Base-by-base conservation (phyloP, 2,797 vertebrate species). In the Sebastes melanostomus region DNA sequence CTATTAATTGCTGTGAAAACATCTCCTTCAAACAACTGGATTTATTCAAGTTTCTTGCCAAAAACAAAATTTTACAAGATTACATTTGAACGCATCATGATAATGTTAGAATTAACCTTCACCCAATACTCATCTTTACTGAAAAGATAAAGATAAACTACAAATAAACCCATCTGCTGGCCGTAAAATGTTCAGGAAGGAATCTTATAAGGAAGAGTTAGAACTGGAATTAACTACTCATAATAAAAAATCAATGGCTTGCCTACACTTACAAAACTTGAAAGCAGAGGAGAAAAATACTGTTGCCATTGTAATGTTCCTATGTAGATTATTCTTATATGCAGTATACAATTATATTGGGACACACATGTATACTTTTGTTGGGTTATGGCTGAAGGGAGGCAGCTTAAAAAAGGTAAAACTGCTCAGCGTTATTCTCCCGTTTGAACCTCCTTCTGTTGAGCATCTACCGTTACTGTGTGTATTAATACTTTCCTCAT, bases 401-500 rank as follows among this genome's bases (percentile, higher is more conserved):
- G 50, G 56, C 62, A 59, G 55, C 59, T 60, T 62, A n/a, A 38
- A 58, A 59, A 25, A 24, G 24, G 22, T 67, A 1, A 12, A 54
- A 58, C 20, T 50, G n/a, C 42, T 60, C 20, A 56, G 22, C 58
- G 61, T 75, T 32, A 54, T 62, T 76, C 54, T 25, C 9, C 30
- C 10, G 13, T 80, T 77, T 72, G n/a, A 52, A 76, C 50, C 63
- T 74, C 29, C 36, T 81, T 68, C 68, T 75, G 70, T 72, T 77
- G 22, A 69, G 55, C 52, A 46, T 74, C 68, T 36, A 54, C 65
- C 20, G 4, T 84, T 36, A 69, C 63, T 72, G n/a, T 52, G 38
- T 66, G 22, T 78, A 85, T 88, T 83, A 88, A 89, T 78, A 81
- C 77, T 89, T 90, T 90, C 90, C 84, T 86, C 86, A 62, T 79